A percentile compares a stretch with the other conserved stretches of the same genome.
Conservation (phyloP, 1,140 invertebrate genomes). For the Trichonephila clavata region DNA sequence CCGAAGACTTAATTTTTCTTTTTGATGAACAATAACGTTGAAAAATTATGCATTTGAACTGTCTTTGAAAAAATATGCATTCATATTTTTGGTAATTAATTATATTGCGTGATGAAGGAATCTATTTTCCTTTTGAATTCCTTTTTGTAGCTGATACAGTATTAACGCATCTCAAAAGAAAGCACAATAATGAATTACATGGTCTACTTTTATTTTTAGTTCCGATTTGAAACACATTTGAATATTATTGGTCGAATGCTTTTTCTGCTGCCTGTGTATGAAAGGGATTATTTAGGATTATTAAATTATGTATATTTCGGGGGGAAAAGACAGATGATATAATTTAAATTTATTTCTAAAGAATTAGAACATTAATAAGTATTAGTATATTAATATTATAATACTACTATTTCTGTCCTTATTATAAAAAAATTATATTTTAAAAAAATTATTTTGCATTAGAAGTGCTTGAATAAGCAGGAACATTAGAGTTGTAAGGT, state of each 20-base stretch:
- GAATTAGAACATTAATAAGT: not conserved
- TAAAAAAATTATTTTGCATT: no score
- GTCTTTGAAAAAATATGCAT: not conserved
- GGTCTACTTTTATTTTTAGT: not conserved
- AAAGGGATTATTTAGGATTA: not conserved
- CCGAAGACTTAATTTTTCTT: slow-evolving; percentile 21
- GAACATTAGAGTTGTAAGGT: no score
- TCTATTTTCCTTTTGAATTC: not conserved
- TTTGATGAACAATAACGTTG: not conserved
- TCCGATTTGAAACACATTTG: not conserved
- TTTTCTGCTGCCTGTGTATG: not conserved
- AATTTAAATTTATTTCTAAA: not conserved
- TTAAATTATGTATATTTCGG: not conserved
- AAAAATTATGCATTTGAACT: slow-evolving; percentile 8
- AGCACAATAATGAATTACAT: not conserved
- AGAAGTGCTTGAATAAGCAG: no score
- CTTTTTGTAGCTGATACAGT: not conserved
- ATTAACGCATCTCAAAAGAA: not conserved
- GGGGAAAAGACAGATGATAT: not conserved
- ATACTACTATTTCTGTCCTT: no score
- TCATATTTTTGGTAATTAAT: slow-evolving; percentile 58
- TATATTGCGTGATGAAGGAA: slow-evolving; percentile 20
- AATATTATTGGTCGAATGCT: no score
- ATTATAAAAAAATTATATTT: no score
- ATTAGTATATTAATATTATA: not conserved